Evolutionary conservation across 2,888 invertebrate species (phyloP).

Genomic region (Pantelozetes paolii): DNA sequence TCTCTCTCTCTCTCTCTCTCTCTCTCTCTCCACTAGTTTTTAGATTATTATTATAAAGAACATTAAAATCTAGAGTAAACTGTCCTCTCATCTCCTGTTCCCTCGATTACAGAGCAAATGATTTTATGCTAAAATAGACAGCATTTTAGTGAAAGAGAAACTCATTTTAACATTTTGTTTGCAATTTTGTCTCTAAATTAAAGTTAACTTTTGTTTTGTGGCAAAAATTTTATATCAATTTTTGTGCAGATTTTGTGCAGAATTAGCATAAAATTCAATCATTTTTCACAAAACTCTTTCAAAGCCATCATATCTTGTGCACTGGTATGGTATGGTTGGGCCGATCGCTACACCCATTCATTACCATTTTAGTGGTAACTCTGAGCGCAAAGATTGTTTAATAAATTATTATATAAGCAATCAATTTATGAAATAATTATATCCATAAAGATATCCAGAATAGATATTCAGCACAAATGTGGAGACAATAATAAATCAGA

Average conservation of each 20-base stretch:
- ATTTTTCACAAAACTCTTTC: background rate
- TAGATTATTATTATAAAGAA: background rate
- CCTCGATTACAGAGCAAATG: background rate
- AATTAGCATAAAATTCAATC: background rate
- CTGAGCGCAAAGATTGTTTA: constrained; percentile 7
- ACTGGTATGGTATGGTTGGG: background rate
- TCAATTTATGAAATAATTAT: background rate
- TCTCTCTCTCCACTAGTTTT: background rate
- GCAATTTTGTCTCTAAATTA: background rate
- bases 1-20: background rate
- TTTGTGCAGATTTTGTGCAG: background rate
- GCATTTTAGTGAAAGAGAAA: background rate
- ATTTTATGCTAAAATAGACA: background rate
- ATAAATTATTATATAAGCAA: background rate
- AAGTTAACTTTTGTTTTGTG: background rate
- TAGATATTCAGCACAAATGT: constrained; percentile 2
- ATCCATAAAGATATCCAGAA: background rate
- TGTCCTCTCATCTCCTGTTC: background rate
- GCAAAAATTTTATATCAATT: too few relatives aligned
- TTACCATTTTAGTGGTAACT: constrained; percentile 4
- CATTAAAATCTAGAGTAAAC: background rate
- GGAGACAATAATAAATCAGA: constrained; percentile 4
- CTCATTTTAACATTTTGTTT: background rate
- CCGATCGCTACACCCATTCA: constrained; percentile 9
- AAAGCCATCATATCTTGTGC: background rate